Evolutionary conservation across 2,888 invertebrate species (phyloP), one percentile per base, ranked within the genome.

Genomic region (Xanthia icteritia): DNA sequence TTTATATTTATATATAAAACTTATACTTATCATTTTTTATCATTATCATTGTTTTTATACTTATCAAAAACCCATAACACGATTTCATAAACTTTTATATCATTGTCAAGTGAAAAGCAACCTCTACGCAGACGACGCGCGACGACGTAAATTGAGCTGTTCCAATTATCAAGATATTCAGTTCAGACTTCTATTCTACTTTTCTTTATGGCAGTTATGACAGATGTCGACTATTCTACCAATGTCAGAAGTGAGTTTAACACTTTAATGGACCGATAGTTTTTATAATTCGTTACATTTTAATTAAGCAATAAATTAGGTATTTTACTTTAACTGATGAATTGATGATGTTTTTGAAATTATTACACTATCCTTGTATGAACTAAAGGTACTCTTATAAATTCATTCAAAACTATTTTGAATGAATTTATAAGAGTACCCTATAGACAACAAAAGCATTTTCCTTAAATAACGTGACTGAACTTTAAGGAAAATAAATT

Each of bases 121-220:
- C 20, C n/a, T 23, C 11, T 17, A 27, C 48, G 27, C 27, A 17
- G 9, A 20, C 13, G 48, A n/a, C n/a, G n/a, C n/a, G n/a, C n/a
- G n/a, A 27, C 27, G 9, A 39, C 39, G 39, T 27, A 23, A 70
- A 54, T 71, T 70, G 23, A 54, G 72, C 71, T 54, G 31, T 31
- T 77, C 20, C 60, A 76, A 54, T 51, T 15, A 76, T 15, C 1
- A 15, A 76, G 5, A 51, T 23, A 74, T 48, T 27, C 2, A 27
- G 27, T 74, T 61, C 48, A 48, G 45, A 45, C 20, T 27, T 66
- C 27, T 13, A 45, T 65, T 45, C 6, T 45, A 65, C 42, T 42
- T 65, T 65, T 42, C n/a, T 42, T 23, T 45, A 20, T 11, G 65
- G 42, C 65, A 45, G 27, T 65, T 65, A 45, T 6, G 42, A 27